phyloP scores from a whole-genome alignment of 2,888 invertebrate genomes.

The Rhagonycha lutea region DNA sequence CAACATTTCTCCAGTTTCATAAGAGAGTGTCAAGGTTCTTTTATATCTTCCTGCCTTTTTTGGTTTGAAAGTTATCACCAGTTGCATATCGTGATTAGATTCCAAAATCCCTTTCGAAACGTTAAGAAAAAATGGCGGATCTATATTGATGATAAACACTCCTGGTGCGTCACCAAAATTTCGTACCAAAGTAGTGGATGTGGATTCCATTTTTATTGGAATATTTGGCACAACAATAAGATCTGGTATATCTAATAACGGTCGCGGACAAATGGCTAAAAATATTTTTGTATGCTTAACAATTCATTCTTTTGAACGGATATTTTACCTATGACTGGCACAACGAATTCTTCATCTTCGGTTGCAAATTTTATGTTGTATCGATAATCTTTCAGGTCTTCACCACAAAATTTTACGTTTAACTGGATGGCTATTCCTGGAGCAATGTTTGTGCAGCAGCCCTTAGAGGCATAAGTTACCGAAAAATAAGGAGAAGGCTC shows the following conservation, averaged over 20 bases:
- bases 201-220: constrained; percentile 59
- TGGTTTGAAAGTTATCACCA: constrained; percentile 60
- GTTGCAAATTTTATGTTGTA: constrained; percentile 61
- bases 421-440: constrained; percentile 70
- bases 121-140: constrained; percentile 58
- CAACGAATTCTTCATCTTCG: constrained; percentile 58
- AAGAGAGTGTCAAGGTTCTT: constrained; percentile 50
- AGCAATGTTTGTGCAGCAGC: constrained; percentile 62
- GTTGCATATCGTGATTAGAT: constrained; percentile 56
- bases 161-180: constrained; percentile 61
- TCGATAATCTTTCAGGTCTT: constrained; percentile 60
- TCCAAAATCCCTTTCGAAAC: constrained; percentile 60
- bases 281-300: neutral
- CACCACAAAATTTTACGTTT: constrained; percentile 65
- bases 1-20: constrained; percentile 60
- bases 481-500: constrained; percentile 60
- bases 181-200: constrained; percentile 58
- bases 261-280: constrained; percentile 52
- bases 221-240: constrained; percentile 57
- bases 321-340: constrained; percentile 63
- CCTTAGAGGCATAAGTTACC: constrained; percentile 55
- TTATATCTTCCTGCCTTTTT: constrained; percentile 54
- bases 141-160: constrained; percentile 55
- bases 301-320: neutral
- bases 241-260: constrained; percentile 65